Evolutionary conservation across 2,888 invertebrate species (phyloP), one percentile per base, ranked within the genome.

Genomic region (Tolmerus cingulatus): DNA sequence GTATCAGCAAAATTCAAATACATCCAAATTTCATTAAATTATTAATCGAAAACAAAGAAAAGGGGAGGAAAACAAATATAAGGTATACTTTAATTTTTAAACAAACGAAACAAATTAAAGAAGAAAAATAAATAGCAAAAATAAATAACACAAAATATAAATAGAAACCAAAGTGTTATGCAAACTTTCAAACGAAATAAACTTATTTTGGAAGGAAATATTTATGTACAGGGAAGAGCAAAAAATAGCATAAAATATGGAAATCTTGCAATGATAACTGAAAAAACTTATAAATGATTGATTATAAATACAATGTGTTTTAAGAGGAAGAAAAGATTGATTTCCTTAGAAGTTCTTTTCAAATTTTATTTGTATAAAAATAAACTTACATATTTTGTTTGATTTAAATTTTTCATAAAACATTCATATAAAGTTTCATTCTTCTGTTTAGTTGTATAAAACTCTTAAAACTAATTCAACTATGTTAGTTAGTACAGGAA

Each of bases 301-400:
- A 66, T 66, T 66, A 51, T n/a, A n/a, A n/a, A n/a, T 51, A 66
- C 66, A 66, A 46, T 66, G 19, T 66, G 23, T 40, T 40, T 23
- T 4, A 66, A 76, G 14, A 34, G 37, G 37, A 34, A 76, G 30
- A 79, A 79, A 27, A 79, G 51, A 79, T 40, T 79, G 79, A 27
- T 79, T 79, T 46, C 27, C 66, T 66, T 66, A 66, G 30, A 30
- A 19, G 34, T 66, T 84, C 57, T 84, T 84, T 84, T 66, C 19
- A 84, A 85, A 74, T 74, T 85, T 85, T 85, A 85, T 85, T 85
- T 85, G 85, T 85, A 85, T 85, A 85, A 85, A 82, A 85, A 85
- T 85, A 85, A 85, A 85, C 85, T 85, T 85, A 85, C 85, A 85
- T 43, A 30, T 74, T 30, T 43, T 74, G 30, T 34, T 84, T 43